Base-by-base conservation (phyloP, 2,888 invertebrate species). In the Stenolophus ochropezus region DNA sequence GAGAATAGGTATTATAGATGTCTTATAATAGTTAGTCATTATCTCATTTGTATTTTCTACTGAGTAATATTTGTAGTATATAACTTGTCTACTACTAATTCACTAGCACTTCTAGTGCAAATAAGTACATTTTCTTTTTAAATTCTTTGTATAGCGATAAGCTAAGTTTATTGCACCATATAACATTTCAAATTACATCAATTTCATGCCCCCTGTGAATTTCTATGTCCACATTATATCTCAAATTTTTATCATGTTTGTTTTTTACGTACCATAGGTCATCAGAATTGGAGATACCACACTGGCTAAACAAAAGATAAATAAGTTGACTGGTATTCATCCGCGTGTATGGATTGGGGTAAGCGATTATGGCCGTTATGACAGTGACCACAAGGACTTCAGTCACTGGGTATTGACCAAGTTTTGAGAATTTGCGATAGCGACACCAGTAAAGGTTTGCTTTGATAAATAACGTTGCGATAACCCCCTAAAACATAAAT, bases 281-380 rank as follows among this genome's bases (percentile, higher is more conserved):
- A 88, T 96, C 96, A 5, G 93, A 93, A 87, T 97, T 98, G 11
- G 97, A 96, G 56, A 94, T 94, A 3, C 98, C 97, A 88, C 99
- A 99, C 87, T 98, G 96, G 88, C 96, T 97, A 89, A 99, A 98
- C 81, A 99, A 91, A 86, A 97, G 89, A 88, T 96, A 96, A 85
- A 99, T 99, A 27, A 99, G 92, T 87, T 98, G 96, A 89, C 97
- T 97, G 85, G 98, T 97, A 87, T 96, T 98, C 96, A 98, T 98
- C 84, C 98, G 92, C 0, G 99, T 98, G 90, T 98, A 99, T 0
- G 96, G 97, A 91, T 99, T 99, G 21, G 98, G 99, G 90, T 96
- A 99, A 47, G 97, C 97, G 82, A 99, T 93, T 81, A 98, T 91
- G 1, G 97, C 97, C 0, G 98, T 99, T 79, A 98, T 92, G 27